A percentile compares a stretch with the other conserved stretches of the same genome.
Evolutionary conservation across 1,140 invertebrate genomes (phyloP).

Genomic region (Anoplolepis gracilipes): DNA sequence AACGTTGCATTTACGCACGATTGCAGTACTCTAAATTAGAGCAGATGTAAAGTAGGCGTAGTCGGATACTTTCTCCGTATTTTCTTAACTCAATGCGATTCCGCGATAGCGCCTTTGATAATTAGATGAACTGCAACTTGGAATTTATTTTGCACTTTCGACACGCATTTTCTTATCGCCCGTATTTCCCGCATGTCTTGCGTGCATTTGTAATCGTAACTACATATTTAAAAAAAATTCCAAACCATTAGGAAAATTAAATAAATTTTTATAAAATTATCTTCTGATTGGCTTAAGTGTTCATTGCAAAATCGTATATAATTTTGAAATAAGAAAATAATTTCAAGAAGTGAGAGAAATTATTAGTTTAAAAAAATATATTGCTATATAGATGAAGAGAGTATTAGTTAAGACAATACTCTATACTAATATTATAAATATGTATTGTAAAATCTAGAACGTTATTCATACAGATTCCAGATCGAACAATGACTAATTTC

Average conservation of each 20-base stretch:
- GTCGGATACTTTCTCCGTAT: slow-evolving; percentile 37
- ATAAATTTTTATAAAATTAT: neutral
- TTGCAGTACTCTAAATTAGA: slow-evolving; percentile 55
- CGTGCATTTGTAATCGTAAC: no score
- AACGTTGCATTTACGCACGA: slow-evolving; percentile 27
- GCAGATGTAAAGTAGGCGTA: slow-evolving; percentile 45
- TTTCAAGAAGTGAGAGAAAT: neutral
- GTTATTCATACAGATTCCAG: neutral
- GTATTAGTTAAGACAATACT: neutral
- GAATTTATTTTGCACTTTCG: slow-evolving; percentile 11
- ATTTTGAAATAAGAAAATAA: neutral
- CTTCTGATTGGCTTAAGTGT: neutral
- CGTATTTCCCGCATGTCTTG: no score
- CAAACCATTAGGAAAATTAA: neutral
- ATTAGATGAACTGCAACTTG: neutral
- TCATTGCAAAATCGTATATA: neutral
- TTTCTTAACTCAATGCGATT: slow-evolving; percentile 53
- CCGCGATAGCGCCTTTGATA: slow-evolving; percentile 24
- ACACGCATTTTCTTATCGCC: neutral
- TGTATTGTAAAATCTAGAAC: neutral
- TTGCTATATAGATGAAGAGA: neutral
- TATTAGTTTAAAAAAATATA: neutral
- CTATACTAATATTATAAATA: neutral
- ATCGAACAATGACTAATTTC: slow-evolving; percentile 5
- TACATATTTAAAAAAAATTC: neutral